Evolutionary conservation across 2,888 invertebrate species (phyloP).

Genomic region (Thereva nobilitata): DNA sequence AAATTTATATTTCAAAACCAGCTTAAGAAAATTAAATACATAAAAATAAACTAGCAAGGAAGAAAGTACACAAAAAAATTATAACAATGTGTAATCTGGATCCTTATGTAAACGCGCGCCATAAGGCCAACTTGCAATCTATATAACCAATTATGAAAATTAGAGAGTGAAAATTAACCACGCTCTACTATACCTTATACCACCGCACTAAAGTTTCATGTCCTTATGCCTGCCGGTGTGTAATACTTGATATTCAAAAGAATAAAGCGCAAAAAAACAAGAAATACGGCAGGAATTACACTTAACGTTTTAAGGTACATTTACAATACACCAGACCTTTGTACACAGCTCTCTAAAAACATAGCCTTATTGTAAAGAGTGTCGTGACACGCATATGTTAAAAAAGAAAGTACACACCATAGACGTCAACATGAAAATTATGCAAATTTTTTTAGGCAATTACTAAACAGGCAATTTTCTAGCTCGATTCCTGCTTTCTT

Average conservation of each 20-base stretch:
- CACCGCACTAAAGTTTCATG: not conserved
- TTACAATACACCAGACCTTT: no score
- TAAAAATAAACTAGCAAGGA: no score
- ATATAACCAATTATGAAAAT: conserved; percentile 12
- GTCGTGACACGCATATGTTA: conserved; percentile 29
- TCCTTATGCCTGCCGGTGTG: not conserved
- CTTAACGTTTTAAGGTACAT: no score
- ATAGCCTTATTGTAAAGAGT: not conserved
- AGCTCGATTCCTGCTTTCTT: not conserved
- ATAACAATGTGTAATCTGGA: no score
- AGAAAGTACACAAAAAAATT: no score
- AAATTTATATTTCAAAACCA: no score
- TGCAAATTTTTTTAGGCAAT: conserved; percentile 26
- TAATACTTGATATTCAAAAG: not conserved
- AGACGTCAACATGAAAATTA: conserved; percentile 35
- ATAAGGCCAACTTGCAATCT: conserved; percentile 18
- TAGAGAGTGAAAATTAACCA: conserved; percentile 13
- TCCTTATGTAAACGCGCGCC: not conserved
- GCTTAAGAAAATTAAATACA: no score
- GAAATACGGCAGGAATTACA: no score
- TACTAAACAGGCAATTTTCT: not conserved
- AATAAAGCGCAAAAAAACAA: no score
- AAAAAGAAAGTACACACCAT: conserved; percentile 5
- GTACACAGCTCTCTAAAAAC: no score
- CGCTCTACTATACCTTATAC: not conserved